Conservation (phyloP, 2,113 vertebrate species). For the Madoqua kirkii region DNA sequence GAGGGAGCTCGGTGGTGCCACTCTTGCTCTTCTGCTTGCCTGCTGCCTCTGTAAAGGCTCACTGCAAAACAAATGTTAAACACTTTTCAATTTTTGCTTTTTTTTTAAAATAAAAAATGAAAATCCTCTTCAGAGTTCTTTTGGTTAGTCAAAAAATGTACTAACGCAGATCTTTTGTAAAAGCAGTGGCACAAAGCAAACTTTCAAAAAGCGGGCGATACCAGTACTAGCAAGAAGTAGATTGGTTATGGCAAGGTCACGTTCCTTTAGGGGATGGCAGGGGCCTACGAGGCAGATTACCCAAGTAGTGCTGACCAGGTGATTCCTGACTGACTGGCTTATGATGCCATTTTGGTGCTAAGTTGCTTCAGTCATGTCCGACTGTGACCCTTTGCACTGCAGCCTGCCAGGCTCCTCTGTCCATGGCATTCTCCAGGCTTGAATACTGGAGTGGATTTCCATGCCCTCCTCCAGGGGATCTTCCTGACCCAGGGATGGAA, state of each 20-base stretch:
- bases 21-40: not conserved
- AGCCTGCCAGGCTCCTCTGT: not conserved
- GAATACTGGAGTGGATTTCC: not conserved
- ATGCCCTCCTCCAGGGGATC: not conserved
- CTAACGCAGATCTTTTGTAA: not conserved
- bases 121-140: not conserved
- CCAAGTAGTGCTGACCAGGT: not conserved
- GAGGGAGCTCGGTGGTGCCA: not conserved
- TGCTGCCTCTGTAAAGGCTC: not conserved
- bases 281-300: not conserved
- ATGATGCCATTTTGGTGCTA: not conserved
- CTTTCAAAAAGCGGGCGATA: not conserved
- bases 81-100: not conserved
- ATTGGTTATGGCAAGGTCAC: not conserved
- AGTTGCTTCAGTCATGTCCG: not conserved
- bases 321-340: not conserved
- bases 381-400: not conserved
- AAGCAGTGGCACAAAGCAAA: not conserved
- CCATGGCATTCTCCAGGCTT: not conserved
- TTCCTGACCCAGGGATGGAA: not conserved
- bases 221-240: not conserved
- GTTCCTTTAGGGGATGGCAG: not conserved
- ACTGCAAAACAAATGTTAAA: not conserved
- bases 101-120: not conserved
- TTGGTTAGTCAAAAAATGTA: not conserved